A percentile compares a stretch with the other conserved stretches of the same genome.
Conservation (phyloP, 2,888 invertebrate species). For the Clunio marinus region DNA sequence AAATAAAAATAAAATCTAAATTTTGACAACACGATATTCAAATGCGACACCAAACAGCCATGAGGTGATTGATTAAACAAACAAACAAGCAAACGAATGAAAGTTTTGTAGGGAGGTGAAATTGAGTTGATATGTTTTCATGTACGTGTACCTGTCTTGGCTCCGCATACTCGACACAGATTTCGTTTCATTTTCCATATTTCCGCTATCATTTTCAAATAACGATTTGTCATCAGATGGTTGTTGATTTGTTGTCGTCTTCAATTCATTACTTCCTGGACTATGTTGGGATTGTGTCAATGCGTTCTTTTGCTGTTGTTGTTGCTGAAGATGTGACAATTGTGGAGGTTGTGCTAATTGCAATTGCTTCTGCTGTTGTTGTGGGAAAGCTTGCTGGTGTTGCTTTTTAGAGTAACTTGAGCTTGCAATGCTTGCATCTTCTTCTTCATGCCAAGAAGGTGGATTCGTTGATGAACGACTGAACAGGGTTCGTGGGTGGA, state of each 20-base stretch:
- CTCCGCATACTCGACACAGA: conserved; percentile 66
- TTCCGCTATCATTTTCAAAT: conserved; percentile 68
- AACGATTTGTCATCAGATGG: conserved; percentile 28
- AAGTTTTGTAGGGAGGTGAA: neutral
- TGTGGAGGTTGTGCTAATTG: conserved; percentile 12
- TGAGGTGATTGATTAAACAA: neutral
- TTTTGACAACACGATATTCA: neutral
- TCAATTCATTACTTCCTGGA: conserved; percentile 39
- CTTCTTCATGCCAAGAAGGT: conserved; percentile 51
- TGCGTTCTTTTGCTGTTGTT: neutral
- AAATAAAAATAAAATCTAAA: no score
- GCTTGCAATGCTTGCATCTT: conserved; percentile 43
- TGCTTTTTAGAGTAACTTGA: conserved; percentile 46
- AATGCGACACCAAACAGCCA: no score
- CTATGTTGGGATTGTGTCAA: conserved; percentile 36
- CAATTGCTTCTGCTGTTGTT: conserved; percentile 21
- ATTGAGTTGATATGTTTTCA: neutral
- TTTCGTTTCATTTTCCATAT: conserved; percentile 88
- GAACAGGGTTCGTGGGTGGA: conserved; percentile 13
- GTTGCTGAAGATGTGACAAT: conserved; percentile 2
- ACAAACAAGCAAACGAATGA: neutral
- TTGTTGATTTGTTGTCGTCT: conserved; percentile 33
- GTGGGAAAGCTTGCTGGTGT: conserved; percentile 17
- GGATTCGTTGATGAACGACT: conserved; percentile 51
- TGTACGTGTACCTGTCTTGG: conserved; percentile 33